Evolutionary conservation across 1,140 invertebrate species (phyloP).

Genomic region (Frieseomelitta varia): DNA sequence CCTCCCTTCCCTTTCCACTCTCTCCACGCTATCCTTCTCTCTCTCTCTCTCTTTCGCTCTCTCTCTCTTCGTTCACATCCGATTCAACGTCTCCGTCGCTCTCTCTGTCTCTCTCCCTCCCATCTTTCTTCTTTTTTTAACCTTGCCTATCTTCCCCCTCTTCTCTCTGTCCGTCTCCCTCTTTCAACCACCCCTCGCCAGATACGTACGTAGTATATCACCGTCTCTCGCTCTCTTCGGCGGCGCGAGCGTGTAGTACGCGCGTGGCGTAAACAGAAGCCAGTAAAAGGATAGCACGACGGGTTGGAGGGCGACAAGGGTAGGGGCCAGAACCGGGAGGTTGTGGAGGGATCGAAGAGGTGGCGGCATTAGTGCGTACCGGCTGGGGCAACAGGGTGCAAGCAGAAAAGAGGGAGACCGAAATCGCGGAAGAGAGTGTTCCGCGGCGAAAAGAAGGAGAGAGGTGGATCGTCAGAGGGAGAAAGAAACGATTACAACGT

Average conservation of each 20-base stretch:
- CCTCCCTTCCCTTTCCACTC: not conserved
- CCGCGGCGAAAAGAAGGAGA: conserved; percentile 11
- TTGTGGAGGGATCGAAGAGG: conserved; percentile 61
- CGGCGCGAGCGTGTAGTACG: not conserved
- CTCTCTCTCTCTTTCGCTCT: not conserved
- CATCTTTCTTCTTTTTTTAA: not conserved
- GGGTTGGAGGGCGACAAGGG: conserved; percentile 45
- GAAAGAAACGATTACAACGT: conserved; percentile 11
- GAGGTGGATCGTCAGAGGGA: not conserved
- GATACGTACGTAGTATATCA: not conserved
- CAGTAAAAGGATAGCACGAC: conserved; percentile 18
- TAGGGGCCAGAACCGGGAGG: conserved; percentile 47
- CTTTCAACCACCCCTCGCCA: not conserved
- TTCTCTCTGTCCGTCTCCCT: not conserved
- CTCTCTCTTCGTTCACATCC: not conserved
- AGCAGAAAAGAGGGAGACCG: conserved; percentile 41
- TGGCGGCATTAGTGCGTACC: conserved; percentile 57
- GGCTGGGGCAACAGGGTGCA: conserved; percentile 34
- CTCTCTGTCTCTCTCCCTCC: not conserved
- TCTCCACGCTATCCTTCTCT: not conserved
- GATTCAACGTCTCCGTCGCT: not conserved
- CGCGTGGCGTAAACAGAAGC: conserved; percentile 18
- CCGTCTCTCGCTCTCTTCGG: not conserved
- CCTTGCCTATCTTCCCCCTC: conserved; percentile 25
- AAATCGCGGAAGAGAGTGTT: conserved; percentile 43